These are phyloP conservation scores for Anisognathus igniventris DNA, from an alignment of 2,797 vertebrate genomes.

Conservation along the genomic window DNA sequence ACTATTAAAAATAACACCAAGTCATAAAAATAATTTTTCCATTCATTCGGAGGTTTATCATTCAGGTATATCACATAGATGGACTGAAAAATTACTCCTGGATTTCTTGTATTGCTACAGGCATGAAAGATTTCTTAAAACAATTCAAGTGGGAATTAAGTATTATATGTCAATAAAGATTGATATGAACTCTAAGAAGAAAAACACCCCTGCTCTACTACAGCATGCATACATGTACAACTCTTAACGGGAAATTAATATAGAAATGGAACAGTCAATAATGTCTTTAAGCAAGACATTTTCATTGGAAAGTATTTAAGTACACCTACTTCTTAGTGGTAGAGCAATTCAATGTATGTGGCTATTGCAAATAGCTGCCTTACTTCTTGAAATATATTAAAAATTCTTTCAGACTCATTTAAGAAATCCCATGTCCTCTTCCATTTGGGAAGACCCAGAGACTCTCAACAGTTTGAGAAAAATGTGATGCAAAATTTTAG, in stretches of 20 bases:
- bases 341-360: neutral
- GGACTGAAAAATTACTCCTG: neutral
- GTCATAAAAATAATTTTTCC: neutral
- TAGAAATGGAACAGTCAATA: neutral
- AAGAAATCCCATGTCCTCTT: neutral
- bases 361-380: neutral
- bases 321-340: neutral
- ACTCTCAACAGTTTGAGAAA: neutral
- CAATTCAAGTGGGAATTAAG: neutral
- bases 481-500: neutral
- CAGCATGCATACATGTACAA: neutral
- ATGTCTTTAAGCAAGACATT: neutral
- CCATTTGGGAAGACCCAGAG: neutral
- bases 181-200: neutral
- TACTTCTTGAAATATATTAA: neutral
- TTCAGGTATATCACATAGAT: neutral
- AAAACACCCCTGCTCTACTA: accelerated
- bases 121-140: neutral
- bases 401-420: neutral
- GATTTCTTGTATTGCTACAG: neutral
- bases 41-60: neutral
- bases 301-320: neutral
- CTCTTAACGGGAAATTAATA: neutral
- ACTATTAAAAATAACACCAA: neutral
- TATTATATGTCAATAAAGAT: neutral